Evolutionary conservation across 2,797 vertebrate species (phyloP).

Genomic region (Alca torda): DNA sequence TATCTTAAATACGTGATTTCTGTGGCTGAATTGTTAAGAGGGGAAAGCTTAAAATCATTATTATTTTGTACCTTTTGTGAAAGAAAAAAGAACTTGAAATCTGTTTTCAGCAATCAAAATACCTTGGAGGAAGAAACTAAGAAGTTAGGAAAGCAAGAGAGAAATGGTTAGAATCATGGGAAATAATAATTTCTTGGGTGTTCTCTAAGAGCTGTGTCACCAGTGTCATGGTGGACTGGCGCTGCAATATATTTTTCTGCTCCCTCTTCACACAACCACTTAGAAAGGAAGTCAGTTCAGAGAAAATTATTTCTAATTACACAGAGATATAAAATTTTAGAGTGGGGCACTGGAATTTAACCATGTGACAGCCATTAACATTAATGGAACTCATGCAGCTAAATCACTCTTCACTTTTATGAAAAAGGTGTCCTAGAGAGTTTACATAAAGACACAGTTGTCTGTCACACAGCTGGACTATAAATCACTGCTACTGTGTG

Average conservation of each 20-base stretch:
- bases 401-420: conserved; percentile 1
- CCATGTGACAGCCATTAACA: conserved; percentile 48
- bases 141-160: not conserved
- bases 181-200: not conserved
- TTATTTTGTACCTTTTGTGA: not conserved
- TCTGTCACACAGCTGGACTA: conserved; percentile 29
- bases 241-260: not conserved
- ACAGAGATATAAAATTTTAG: not conserved
- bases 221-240: not conserved
- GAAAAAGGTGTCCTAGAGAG: conserved; percentile 23
- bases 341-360: conserved; percentile 12
- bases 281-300: not conserved
- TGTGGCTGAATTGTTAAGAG: not conserved
- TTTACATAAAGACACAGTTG: not conserved
- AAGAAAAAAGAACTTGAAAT: not conserved
- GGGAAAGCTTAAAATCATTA: not conserved
- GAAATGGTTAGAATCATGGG: not conserved
- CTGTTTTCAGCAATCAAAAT: not conserved
- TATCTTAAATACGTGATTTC: not conserved
- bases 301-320: conserved; percentile 52
- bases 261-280: not conserved
- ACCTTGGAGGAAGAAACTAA: not conserved
- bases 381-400: conserved; percentile 31
- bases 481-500: not conserved
- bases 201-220: not conserved